phyloP scores from a whole-genome alignment of 2,888 invertebrate species.

The Leucophora obtusa region DNA sequence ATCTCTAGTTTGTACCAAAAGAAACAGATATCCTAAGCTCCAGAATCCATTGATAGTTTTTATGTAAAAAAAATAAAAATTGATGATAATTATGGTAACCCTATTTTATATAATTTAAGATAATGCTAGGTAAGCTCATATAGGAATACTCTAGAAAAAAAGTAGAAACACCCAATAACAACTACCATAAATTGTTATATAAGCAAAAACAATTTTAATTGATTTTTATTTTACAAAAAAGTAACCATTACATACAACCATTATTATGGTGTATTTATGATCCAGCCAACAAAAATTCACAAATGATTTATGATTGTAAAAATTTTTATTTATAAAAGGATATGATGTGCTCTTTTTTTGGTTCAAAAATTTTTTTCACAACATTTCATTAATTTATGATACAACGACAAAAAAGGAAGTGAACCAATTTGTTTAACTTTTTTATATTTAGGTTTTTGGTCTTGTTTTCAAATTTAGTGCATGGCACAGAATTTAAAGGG shows the following conservation, averaged over 20 bases:
- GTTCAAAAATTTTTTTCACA: slow-evolving; percentile 4
- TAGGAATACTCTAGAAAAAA: slow-evolving; percentile 1
- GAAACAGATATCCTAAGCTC: no score
- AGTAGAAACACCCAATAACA: slow-evolving; percentile 2
- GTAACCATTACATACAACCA: not conserved
- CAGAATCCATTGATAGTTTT: no score
- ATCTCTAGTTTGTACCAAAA: no score
- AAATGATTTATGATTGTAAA: slow-evolving; percentile 57
- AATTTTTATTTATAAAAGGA: slow-evolving; percentile 45
- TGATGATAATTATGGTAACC: slow-evolving; percentile 31
- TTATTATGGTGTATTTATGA: slow-evolving; percentile 48
- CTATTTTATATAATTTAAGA: slow-evolving; percentile 11
- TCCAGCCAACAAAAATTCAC: slow-evolving; percentile 42
- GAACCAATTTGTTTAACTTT: slow-evolving; percentile 50
- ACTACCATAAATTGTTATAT: slow-evolving; percentile 46
- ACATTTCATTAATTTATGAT: slow-evolving; percentile 52
- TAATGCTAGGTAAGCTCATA: slow-evolving; percentile 26
- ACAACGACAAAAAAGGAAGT: slow-evolving; percentile 42
- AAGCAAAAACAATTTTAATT: slow-evolving; percentile 49
- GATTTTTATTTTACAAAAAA: slow-evolving; percentile 35
- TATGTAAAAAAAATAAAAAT: no score
- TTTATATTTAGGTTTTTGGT: slow-evolving; percentile 15
- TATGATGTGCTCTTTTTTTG: slow-evolving; percentile 24
- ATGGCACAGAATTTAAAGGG: not conserved
- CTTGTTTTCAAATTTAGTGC: not conserved